Evolutionary conservation across 2,888 invertebrate genomes (phyloP), one percentile per base, ranked within the genome.

Genomic region (Boloria selene): DNA sequence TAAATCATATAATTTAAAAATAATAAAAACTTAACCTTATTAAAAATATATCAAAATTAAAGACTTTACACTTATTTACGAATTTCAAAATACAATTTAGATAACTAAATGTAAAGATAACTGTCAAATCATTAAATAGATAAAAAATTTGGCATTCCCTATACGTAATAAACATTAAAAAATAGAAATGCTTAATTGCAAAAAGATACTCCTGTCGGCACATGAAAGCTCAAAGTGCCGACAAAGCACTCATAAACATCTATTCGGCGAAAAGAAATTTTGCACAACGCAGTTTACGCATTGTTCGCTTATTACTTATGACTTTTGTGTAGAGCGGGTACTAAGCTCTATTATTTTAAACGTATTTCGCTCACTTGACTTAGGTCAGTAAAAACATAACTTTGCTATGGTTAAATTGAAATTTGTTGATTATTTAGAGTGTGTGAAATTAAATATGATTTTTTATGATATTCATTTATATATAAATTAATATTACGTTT

Each of bases 261-360:
- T 82, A 79, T 87, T 87, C 87, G 78, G 70, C 77, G 89, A 90
- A 88, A 87, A 87, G 86, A 90, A 86, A 87, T 90, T 88, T 90
- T 88, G 89, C 89, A 82, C 88, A 84, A 75, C 61, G 73, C 64
- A 53, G 49, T 53, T 31, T 13, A 45, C 49, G 63, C 64, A 64
- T 67, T 69, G 69, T 69, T 61, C 56, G 26, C 38, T 52, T 64
- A 61, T 50, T 42, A 17, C 56, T 61, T 44, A 61, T 42, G 38
- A 51, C 42, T 50, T 52, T 61, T 44, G 61, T 61, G 38, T 61
- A 42, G 51, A 49, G 38, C 16, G 60, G 60, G 51, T 42, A 17
- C 59, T 17, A 18, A 26, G 54, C 50, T 16, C 45, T 54, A 17
- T 50, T 53, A 22, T 58, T 58, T 58, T n/a, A 58, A 18, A 4